Evolutionary conservation across 2,113 vertebrate species (phyloP).

Genomic region (Shinisaurus crocodilurus): DNA sequence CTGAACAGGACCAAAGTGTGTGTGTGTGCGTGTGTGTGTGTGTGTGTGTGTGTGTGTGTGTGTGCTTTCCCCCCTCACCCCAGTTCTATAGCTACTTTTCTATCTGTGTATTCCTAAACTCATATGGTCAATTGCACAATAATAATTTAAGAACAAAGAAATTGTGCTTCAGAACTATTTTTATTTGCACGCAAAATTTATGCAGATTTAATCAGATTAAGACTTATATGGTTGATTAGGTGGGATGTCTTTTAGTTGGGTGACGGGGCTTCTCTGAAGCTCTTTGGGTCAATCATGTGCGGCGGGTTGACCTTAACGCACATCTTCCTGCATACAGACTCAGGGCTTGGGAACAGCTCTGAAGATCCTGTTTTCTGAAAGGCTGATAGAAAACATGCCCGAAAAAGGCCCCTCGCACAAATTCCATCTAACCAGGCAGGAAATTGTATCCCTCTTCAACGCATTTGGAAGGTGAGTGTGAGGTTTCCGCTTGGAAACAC

Average conservation of each 20-base stretch:
- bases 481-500: not conserved
- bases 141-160: not conserved
- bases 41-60: no score
- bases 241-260: not conserved
- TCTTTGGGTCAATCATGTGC: not conserved
- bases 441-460: slow-evolving; percentile 92
- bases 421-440: slow-evolving; percentile 92
- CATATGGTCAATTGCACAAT: no score
- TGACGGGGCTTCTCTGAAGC: not conserved
- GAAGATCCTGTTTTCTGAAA: slow-evolving; percentile 94
- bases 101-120: no score
- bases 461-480: slow-evolving; percentile 90
- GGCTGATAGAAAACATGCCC: slow-evolving; percentile 86
- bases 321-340: slow-evolving; percentile 75
- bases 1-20: no score
- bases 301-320: not conserved
- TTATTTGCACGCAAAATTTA: not conserved
- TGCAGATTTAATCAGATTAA: not conserved
- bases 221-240: no score
- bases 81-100: no score
- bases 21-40: no score
- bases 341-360: slow-evolving; percentile 92
- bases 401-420: slow-evolving; percentile 77
- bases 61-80: no score
- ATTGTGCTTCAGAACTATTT: no score